These are phyloP conservation scores for Nicator chloris DNA, from an alignment of 2,113 vertebrate genomes.

Conservation along the genomic window DNA sequence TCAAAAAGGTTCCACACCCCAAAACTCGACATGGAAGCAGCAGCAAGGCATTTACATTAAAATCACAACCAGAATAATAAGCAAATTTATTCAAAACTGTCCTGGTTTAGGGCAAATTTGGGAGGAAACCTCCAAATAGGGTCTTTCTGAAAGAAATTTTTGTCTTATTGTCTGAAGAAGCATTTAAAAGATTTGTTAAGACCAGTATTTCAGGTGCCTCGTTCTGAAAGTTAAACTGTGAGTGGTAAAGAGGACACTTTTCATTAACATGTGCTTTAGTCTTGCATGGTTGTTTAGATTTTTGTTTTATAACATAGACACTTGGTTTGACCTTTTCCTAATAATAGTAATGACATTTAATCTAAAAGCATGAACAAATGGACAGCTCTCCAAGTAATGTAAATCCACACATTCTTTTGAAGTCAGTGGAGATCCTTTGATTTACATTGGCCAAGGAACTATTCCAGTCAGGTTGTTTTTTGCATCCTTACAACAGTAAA, in stretches of 20 bases:
- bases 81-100: background rate
- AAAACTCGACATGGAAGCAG: background rate
- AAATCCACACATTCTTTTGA: constrained; percentile 37
- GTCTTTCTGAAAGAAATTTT: background rate
- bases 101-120: too few species aligned
- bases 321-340: constrained; percentile 24
- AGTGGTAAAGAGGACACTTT: background rate
- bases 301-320: background rate
- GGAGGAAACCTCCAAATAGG: too few species aligned
- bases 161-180: background rate
- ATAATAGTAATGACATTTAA: constrained; percentile 29
- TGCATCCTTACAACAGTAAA: background rate
- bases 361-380: constrained; percentile 2
- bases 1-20: background rate
- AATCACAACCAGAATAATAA: background rate
- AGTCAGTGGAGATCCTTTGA: constrained; percentile 1
- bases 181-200: background rate
- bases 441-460: background rate
- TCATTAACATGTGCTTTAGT: background rate
- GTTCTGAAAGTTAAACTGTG: background rate
- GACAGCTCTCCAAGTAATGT: background rate
- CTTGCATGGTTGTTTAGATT: background rate
- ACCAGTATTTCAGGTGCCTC: background rate
- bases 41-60: background rate
- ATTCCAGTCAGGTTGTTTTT: background rate